A percentile compares a stretch with the other conserved stretches of the same genome.
phyloP scores from a whole-genome alignment of 2,797 vertebrate genomes.

The Buphagus erythrorhynchus region DNA sequence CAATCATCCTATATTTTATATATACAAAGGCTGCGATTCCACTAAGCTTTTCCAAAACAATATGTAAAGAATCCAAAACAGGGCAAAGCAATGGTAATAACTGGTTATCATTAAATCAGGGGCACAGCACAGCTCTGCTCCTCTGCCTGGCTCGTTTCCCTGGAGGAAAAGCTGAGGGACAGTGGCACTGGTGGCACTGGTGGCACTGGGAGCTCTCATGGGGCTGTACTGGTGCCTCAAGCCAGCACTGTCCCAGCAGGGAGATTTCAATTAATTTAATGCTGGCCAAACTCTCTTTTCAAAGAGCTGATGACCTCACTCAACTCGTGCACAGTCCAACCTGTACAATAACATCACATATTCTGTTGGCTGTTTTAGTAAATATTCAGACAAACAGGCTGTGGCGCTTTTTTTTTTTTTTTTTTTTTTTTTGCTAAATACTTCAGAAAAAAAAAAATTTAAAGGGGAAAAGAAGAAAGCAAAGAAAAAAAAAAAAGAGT shows the following conservation, averaged over 20 bases:
- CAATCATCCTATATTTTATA: constrained; percentile 67
- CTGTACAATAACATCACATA: not conserved
- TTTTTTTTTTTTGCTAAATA: not conserved
- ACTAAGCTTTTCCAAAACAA: constrained; percentile 62
- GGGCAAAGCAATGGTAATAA: constrained; percentile 5
- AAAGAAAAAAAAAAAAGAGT: rapidly evolving
- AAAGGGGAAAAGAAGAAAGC: not conserved
- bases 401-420: no score
- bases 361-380: not conserved
- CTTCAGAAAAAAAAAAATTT: not conserved
- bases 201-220: not conserved
- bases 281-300: not conserved
- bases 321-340: not conserved
- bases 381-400: not conserved
- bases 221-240: not conserved
- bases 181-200: not conserved
- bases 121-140: not conserved
- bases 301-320: not conserved
- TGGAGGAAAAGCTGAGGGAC: not conserved
- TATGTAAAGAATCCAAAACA: constrained; percentile 61
- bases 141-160: not conserved
- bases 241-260: not conserved
- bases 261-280: not conserved
- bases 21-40: constrained; percentile 61
- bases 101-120: constrained; percentile 22